Evolutionary conservation across 2,797 vertebrate species (phyloP), one percentile per base, ranked within the genome.

Genomic region (Chelidonichthys spinosus): DNA sequence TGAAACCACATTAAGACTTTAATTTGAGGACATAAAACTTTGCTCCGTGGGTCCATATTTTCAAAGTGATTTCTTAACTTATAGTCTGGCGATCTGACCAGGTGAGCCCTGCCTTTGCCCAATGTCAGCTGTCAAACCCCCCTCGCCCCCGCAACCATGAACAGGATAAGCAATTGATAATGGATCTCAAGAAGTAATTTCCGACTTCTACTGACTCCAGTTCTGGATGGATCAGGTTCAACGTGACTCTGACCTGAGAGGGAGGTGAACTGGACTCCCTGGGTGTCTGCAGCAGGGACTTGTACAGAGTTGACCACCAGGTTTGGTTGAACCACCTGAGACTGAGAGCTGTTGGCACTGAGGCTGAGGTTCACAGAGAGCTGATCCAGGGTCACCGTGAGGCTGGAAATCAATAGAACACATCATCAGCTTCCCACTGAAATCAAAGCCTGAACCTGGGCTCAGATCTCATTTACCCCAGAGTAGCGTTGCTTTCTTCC

Each of bases 281-380:
- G 50, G 11, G 62, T 68, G 52, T 69, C 5, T 0, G n/a, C 52
- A 0, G 44, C 63, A 1, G 37, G 6, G 11, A 91, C 8, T 4
- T 74, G 82, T 1, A 61, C 43, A 0, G 91, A 88, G 76, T 87
- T 88, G 7, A 93, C 69, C 33, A 78, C 92, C 35, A 94, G 74
- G 80, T 92, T 93, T 0, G 91, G 92, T 53, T 92, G 92, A 33
- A 93, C 89, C 42, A 94, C 33, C 25, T 60, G 59, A 36, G 82
- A 69, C 17, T 52, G 63, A 17, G 59, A 18, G 0, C 36, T 4
- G 32, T 63, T 46, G 9, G 5, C 10, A 40, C 0, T 75, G 6
- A 36, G n/a, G 61, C 81, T 85, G n/a, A 76, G 72, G 44, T 13
- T 79, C 59, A 91, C 1, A 0, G 89, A 80, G 17, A 93, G 84